These are phyloP conservation scores for Chauna torquata DNA, from an alignment of 2,113 vertebrate species.

Conservation along the genomic window DNA sequence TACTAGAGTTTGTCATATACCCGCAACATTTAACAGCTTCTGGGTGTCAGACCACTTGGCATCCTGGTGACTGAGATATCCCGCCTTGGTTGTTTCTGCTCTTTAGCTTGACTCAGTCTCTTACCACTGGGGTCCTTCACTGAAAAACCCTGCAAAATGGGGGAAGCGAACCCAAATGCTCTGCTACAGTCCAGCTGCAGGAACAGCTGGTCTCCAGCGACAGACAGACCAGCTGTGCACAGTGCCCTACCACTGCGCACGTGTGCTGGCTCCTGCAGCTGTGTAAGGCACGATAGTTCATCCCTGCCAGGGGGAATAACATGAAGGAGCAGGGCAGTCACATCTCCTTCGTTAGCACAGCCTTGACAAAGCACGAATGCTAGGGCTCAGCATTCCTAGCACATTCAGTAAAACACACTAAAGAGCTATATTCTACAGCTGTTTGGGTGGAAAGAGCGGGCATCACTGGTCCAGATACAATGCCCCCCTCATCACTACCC, in stretches of 20 bases:
- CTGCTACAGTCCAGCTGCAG: background rate
- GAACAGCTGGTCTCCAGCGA: background rate
- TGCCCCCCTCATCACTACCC: background rate
- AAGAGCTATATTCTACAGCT: background rate
- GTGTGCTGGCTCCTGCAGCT: background rate
- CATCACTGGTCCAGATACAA: background rate
- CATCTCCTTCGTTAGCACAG: background rate
- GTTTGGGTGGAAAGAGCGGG: background rate
- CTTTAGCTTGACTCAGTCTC: background rate
- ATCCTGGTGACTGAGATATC: background rate
- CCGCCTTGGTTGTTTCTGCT: background rate
- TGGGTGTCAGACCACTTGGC: background rate
- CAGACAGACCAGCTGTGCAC: background rate
- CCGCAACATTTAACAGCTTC: conserved; percentile 3
- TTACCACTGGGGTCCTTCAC: background rate
- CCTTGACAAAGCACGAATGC: background rate
- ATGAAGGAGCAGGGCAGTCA: background rate
- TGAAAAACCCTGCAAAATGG: background rate
- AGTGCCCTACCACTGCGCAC: rapidly evolving
- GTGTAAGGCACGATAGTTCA: background rate
- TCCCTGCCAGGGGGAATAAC: background rate
- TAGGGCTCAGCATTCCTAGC: background rate
- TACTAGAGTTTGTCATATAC: background rate
- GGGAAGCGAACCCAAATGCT: background rate
- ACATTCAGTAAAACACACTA: background rate